phyloP scores from a whole-genome alignment of 2,113 vertebrate species.

The Ceyx cyanopectus region DNA sequence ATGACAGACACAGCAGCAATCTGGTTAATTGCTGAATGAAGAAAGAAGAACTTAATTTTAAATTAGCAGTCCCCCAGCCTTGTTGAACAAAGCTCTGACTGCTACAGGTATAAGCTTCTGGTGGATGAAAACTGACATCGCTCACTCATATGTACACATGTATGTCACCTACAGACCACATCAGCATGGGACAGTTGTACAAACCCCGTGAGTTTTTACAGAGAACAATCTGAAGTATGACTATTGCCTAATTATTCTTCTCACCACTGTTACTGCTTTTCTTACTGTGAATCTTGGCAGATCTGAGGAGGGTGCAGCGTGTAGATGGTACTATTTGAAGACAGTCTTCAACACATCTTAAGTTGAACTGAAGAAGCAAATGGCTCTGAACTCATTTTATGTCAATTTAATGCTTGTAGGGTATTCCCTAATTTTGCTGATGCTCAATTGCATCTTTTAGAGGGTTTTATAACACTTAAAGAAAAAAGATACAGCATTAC shows the following conservation, averaged over 20 bases:
- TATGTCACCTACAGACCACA: not conserved
- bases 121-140: not conserved
- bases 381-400: not conserved
- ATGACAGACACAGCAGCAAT: conserved; percentile 56
- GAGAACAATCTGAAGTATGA: not conserved
- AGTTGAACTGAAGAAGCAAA: conserved; percentile 3
- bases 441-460: conserved; percentile 8
- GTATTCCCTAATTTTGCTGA: conserved; percentile 1
- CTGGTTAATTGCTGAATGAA: conserved; percentile 67
- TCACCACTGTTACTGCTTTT: not conserved
- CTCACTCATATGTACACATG: not conserved
- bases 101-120: conserved; percentile 42
- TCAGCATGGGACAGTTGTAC: not conserved
- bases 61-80: conserved; percentile 45
- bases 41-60: conserved; percentile 15
- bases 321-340: not conserved
- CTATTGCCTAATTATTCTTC: not conserved
- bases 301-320: not conserved
- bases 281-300: conserved; percentile 20
- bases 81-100: conserved; percentile 69
- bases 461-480: not conserved
- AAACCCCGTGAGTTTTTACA: not conserved
- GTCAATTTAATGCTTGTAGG: conserved; percentile 36
- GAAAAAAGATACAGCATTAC: not conserved
- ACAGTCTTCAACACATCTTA: not conserved